Evolutionary conservation across 2,113 vertebrate species (phyloP).

Genomic region (Clinocottus analis): DNA sequence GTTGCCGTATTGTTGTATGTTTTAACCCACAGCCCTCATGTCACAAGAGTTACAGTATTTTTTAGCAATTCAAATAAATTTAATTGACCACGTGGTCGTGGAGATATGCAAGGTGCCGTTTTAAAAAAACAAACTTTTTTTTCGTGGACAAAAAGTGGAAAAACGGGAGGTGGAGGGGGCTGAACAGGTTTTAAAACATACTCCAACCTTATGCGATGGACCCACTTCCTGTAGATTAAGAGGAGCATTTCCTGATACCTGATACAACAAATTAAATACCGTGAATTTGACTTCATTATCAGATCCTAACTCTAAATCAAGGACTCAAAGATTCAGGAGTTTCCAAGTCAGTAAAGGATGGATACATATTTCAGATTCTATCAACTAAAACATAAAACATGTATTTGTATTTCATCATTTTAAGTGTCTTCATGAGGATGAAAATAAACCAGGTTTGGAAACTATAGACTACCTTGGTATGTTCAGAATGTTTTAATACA

Average conservation of each 20-base stretch:
- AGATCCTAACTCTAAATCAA: background rate
- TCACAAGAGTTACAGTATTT: too few relatives aligned
- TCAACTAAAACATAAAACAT: background rate
- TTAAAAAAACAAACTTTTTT: too few relatives aligned
- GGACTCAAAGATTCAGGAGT: background rate
- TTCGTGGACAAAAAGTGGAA: too few relatives aligned
- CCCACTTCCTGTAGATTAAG: conserved; percentile 23
- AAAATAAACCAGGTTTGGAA: background rate
- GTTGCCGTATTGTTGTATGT: too few relatives aligned
- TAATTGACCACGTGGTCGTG: too few relatives aligned
- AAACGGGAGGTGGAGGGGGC: too few relatives aligned
- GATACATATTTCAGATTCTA: background rate
- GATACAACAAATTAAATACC: conserved; percentile 12
- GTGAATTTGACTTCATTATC: conserved; percentile 1
- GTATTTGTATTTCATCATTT: conserved; percentile 27
- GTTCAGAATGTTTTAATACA: background rate
- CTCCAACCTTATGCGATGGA: background rate
- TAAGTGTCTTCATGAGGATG: background rate
- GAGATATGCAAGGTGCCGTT: too few relatives aligned
- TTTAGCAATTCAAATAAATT: too few relatives aligned
- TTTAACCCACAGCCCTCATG: too few relatives aligned
- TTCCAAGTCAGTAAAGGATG: background rate
- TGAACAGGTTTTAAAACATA: too few relatives aligned
- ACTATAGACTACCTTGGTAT: background rate
- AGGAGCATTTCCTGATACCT: background rate